These are phyloP conservation scores for Mantis religiosa DNA, from an alignment of 2,888 invertebrate species.

Conservation along the genomic window DNA sequence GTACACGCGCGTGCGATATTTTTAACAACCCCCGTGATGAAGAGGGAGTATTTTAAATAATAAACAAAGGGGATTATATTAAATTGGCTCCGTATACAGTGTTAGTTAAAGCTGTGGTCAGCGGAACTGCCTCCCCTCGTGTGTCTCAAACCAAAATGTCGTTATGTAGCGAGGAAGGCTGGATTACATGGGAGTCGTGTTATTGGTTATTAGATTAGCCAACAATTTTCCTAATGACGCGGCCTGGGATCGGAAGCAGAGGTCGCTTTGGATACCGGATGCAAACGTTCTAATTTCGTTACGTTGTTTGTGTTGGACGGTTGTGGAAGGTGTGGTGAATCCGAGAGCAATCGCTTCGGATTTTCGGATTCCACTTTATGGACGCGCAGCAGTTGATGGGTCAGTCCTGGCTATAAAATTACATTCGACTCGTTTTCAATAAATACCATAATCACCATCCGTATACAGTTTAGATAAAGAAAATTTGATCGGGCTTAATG, in stretches of 20 bases:
- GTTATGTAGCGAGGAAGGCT: not conserved
- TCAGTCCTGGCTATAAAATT: too few relatives aligned
- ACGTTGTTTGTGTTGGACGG: not conserved
- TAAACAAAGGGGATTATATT: slow-evolving; percentile 11
- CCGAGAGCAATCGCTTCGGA: not conserved
- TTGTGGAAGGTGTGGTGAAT: not conserved
- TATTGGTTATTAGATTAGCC: not conserved
- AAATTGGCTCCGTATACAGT: not conserved
- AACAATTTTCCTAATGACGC: not conserved
- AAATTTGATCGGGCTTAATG: too few relatives aligned
- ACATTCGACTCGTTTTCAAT: too few relatives aligned
- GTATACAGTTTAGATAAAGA: too few relatives aligned
- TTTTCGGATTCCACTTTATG: not conserved
- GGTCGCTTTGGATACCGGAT: not conserved
- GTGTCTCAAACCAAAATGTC: not conserved
- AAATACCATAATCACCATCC: too few relatives aligned
- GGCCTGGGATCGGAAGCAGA: not conserved
- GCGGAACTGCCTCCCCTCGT: too few relatives aligned
- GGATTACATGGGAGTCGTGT: not conserved
- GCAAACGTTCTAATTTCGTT: not conserved
- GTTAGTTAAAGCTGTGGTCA: not conserved
- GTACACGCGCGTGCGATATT: not conserved
- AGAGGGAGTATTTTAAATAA: not conserved
- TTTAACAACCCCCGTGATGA: not conserved
- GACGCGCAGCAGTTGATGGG: not conserved